A percentile compares a stretch with the other conserved stretches of the same genome.
These are phyloP conservation scores for Dichetophora obliterata DNA, from an alignment of 2,888 invertebrate genomes.

Conservation along the genomic window DNA sequence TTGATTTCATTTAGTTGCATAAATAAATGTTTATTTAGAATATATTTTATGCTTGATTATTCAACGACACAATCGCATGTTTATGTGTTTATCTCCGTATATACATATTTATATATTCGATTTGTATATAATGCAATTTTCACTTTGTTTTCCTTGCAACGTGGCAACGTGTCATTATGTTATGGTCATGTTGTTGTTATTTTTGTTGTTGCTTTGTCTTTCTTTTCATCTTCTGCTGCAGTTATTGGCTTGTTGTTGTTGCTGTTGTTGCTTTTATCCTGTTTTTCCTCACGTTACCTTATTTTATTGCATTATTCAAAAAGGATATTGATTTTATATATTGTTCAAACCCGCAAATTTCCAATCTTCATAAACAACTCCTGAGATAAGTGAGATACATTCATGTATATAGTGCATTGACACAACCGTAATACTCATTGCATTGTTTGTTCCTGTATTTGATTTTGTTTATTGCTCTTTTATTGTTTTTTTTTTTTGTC, in stretches of 20 bases:
- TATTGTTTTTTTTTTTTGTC: background rate
- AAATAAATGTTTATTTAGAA: slow-evolving; percentile 10
- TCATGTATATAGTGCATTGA: background rate
- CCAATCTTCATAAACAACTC: slow-evolving; percentile 37
- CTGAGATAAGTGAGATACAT: background rate
- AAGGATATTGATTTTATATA: slow-evolving; percentile 29
- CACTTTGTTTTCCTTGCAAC: background rate
- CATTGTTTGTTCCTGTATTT: background rate
- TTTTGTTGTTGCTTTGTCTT: background rate
- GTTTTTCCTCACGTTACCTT: background rate
- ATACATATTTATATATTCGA: background rate
- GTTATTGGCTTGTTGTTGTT: background rate
- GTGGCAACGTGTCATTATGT: background rate
- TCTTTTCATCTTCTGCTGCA: background rate
- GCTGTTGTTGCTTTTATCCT: background rate
- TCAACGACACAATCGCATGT: background rate
- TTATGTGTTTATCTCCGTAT: no score
- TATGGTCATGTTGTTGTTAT: background rate
- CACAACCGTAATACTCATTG: background rate
- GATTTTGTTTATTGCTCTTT: background rate
- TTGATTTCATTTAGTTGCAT: slow-evolving; percentile 33
- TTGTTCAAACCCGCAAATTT: slow-evolving; percentile 28
- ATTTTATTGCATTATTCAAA: slow-evolving; percentile 20
- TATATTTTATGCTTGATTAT: background rate
- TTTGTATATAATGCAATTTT: background rate